These are phyloP conservation scores for Gerris lacustris DNA, from an alignment of 2,888 invertebrate species.

Conservation along the genomic window DNA sequence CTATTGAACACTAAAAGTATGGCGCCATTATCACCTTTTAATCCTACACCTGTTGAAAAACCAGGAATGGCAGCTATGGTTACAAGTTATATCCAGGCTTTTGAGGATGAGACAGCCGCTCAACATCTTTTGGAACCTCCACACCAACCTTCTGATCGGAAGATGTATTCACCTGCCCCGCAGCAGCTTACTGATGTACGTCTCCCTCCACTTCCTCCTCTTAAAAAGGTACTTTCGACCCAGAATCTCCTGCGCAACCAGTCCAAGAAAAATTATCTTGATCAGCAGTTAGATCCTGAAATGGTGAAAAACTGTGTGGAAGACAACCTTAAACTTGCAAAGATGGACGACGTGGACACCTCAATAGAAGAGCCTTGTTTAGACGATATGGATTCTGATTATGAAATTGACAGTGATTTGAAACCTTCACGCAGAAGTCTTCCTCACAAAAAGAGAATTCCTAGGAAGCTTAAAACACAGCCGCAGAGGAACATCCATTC, in stretches of 20 bases:
- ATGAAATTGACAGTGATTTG: constrained; percentile 39
- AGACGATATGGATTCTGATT: constrained; percentile 38
- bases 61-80: constrained; percentile 32
- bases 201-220: constrained; percentile 31
- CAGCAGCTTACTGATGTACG: constrained; percentile 21
- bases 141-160: constrained; percentile 21
- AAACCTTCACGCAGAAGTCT: constrained; percentile 46
- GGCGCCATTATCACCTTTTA: constrained; percentile 25
- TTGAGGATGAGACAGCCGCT: constrained; percentile 28
- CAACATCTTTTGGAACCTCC: constrained; percentile 25
- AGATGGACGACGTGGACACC: constrained; percentile 14
- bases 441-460: constrained; percentile 77
- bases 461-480: constrained; percentile 52
- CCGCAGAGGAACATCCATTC: constrained; percentile 24
- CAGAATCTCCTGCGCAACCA: constrained; percentile 24
- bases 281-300: background rate
- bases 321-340: background rate
- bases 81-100: constrained; percentile 33
- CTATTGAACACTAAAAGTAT: constrained; percentile 26
- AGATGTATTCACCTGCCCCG: background rate
- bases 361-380: constrained; percentile 18
- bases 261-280: constrained; percentile 12
- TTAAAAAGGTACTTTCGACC: constrained; percentile 31
- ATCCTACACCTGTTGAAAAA: constrained; percentile 29
- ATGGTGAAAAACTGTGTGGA: constrained; percentile 2